These are phyloP conservation scores for Ciconia nigra DNA, from an alignment of 2,797 vertebrate species.

Conservation along the genomic window DNA sequence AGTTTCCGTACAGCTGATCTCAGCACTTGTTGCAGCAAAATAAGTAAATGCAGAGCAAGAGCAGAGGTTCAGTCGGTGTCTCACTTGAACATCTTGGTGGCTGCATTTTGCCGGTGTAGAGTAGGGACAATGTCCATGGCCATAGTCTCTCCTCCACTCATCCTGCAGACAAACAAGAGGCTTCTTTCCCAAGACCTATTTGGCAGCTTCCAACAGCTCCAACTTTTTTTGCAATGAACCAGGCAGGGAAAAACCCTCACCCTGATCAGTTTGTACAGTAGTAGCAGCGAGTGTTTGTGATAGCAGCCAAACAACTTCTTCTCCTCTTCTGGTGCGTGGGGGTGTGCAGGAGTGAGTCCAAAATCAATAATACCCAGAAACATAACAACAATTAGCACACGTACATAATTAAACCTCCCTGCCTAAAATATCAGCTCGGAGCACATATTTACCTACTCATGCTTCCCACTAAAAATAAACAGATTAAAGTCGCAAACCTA, in stretches of 20 bases:
- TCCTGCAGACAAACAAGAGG: not conserved
- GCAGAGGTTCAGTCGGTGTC: not conserved
- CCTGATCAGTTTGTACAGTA: not conserved
- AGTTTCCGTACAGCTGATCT: not conserved
- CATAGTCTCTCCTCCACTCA: not conserved
- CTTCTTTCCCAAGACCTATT: not conserved
- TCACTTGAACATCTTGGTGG: not conserved
- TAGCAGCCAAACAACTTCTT: not conserved
- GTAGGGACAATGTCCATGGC: accelerated
- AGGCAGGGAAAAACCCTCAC: not conserved
- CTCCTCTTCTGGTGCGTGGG: not conserved
- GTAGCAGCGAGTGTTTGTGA: not conserved
- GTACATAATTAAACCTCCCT: not conserved
- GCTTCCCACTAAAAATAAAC: slow-evolving; percentile 44
- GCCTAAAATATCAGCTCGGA: not conserved
- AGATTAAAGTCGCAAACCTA: not conserved
- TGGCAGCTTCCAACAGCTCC: not conserved
- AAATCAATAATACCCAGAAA: slow-evolving; percentile 12
- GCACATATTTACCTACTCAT: not conserved
- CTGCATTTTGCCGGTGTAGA: not conserved
- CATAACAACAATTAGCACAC: not conserved
- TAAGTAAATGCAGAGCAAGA: not conserved
- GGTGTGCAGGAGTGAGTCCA: not conserved
- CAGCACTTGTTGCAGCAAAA: not conserved
- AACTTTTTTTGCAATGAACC: not conserved